These are phyloP conservation scores for Lithobates pipiens DNA, from an alignment of 2,797 vertebrate species.

Conservation along the genomic window DNA sequence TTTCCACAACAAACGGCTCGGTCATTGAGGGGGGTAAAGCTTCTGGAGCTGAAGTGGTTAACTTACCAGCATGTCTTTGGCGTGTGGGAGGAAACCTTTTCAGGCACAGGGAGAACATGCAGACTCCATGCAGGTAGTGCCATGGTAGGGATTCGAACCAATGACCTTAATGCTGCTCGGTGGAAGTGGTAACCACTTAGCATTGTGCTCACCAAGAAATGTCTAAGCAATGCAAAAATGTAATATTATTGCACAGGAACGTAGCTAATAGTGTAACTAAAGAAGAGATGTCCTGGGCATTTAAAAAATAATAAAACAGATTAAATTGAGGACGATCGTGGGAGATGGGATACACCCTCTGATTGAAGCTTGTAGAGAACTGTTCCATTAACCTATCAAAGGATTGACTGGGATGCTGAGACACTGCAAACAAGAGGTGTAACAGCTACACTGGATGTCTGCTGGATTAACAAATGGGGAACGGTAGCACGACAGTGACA, in stretches of 20 bases:
- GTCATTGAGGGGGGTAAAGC: too few relatives aligned
- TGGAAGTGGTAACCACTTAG: too few relatives aligned
- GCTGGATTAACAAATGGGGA: conserved; percentile 59
- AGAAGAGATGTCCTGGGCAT: conserved; percentile 18
- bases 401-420: conserved; percentile 40
- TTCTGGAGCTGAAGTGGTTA: too few relatives aligned
- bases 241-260: neutral
- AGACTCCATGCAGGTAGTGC: too few relatives aligned
- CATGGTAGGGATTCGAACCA: too few relatives aligned
- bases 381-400: conserved; percentile 48
- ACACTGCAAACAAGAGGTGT: conserved; percentile 47
- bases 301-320: conserved; percentile 44
- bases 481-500: conserved; percentile 55
- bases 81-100: too few relatives aligned
- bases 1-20: too few relatives aligned
- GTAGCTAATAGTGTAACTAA: conserved; percentile 14
- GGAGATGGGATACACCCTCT: conserved; percentile 46
- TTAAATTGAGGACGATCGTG: conserved; percentile 39
- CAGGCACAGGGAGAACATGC: too few relatives aligned
- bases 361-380: conserved; percentile 45
- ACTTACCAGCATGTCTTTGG: too few relatives aligned
- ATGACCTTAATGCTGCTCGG: too few relatives aligned
- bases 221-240: too few relatives aligned
- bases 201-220: too few relatives aligned
- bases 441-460: conserved; percentile 49